Percentiles rank a stretch among this genome's conserved stretches.
Conservation (phyloP, 2,113 vertebrate species). For the Heliornis fulica region DNA sequence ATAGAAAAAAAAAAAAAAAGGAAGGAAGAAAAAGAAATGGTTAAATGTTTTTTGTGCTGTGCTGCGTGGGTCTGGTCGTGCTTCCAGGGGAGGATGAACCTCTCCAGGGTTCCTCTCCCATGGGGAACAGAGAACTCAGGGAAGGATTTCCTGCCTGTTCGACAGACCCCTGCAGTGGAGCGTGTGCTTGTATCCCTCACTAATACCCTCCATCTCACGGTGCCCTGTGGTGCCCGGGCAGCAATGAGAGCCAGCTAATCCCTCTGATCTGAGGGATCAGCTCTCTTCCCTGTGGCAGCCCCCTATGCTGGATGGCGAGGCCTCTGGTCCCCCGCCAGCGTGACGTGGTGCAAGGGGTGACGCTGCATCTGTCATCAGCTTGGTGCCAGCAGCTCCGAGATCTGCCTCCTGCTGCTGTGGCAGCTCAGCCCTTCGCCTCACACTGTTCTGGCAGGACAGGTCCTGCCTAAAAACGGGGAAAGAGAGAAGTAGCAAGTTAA, state of each 20-base stretch:
- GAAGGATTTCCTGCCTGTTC: not conserved
- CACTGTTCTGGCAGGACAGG: accelerated
- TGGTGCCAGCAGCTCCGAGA: not conserved
- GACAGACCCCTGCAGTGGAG: not conserved
- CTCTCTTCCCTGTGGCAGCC: not conserved
- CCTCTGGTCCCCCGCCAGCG: not conserved
- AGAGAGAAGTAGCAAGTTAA: not conserved
- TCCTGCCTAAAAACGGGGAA: not conserved
- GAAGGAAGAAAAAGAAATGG: no score
- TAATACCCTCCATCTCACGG: not conserved
- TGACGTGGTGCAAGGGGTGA: accelerated
- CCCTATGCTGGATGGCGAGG: accelerated
- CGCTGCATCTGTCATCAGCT: accelerated
- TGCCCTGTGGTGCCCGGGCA: accelerated
- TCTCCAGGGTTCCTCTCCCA: not conserved
- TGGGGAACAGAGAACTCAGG: accelerated
- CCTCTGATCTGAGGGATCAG: not conserved
- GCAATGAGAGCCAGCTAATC: not conserved
- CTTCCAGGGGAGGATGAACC: not conserved
- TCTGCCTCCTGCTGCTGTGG: accelerated
- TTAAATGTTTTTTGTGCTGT: not conserved
- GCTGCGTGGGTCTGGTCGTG: not conserved
- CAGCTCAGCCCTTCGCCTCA: accelerated
- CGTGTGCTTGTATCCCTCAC: not conserved
- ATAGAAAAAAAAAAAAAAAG: no score